These are phyloP conservation scores for Aplysia californica DNA, from an alignment of 1,140 invertebrate genomes.

Conservation along the genomic window DNA sequence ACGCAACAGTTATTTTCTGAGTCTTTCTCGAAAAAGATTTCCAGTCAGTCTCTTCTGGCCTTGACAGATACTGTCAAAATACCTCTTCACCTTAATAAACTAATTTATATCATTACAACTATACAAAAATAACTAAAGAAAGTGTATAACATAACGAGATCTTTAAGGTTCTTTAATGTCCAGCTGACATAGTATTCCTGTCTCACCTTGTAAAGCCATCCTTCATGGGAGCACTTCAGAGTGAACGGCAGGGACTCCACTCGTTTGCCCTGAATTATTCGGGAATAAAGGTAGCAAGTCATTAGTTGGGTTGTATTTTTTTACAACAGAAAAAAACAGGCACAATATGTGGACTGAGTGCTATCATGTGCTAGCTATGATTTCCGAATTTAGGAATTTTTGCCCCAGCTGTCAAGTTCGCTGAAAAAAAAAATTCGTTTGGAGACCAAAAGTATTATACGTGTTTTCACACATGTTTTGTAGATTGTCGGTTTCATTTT, in stretches of 20 bases:
- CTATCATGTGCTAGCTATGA: not conserved
- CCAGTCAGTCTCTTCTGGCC: not conserved
- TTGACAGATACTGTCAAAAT: not conserved
- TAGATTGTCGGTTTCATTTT: no score
- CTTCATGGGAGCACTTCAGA: not conserved
- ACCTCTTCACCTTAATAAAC: not conserved
- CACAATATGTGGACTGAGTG: not conserved
- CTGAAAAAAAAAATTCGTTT: no score
- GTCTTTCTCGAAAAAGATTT: no score
- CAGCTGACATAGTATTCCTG: no score
- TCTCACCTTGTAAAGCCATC: conserved; percentile 8
- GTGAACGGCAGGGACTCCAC: not conserved
- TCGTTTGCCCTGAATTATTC: not conserved
- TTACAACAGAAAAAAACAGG: not conserved
- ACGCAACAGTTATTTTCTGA: no score
- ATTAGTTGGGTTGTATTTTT: not conserved
- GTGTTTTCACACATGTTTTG: no score
- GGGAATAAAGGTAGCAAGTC: not conserved
- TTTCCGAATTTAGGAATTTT: not conserved
- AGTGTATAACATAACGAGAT: not conserved
- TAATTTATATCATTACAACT: not conserved
- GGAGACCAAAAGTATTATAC: no score
- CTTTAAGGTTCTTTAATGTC: no score
- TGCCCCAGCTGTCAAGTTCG: not conserved
- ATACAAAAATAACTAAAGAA: not conserved